Evolutionary conservation across 2,113 vertebrate genomes (phyloP).

Genomic region (Peucedramus taeniatus): DNA sequence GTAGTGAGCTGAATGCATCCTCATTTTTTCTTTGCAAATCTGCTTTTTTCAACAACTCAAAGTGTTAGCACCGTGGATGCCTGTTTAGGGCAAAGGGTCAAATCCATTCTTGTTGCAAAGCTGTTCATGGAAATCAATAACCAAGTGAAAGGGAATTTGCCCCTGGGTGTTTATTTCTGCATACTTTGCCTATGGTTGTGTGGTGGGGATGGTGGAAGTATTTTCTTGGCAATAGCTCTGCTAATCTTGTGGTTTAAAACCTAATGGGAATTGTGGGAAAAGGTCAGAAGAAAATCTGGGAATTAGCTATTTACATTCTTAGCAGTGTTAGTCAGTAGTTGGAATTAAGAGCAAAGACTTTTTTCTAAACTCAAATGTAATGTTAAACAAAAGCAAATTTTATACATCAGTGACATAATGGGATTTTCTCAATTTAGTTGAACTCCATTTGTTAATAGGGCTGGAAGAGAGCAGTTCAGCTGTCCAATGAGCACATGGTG

Average conservation of each 20-base stretch:
- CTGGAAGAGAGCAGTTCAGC: neutral
- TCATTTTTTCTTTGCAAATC: neutral
- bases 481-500: neutral
- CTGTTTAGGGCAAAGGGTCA: neutral
- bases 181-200: neutral
- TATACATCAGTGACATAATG: neutral
- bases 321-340: neutral
- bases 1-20: neutral
- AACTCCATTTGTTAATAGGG: neutral
- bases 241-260: neutral
- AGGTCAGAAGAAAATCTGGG: neutral
- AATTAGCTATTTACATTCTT: neutral
- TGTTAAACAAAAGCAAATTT: neutral
- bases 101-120: neutral
- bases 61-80: neutral
- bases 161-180: neutral
- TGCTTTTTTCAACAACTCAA: neutral
- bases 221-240: neutral
- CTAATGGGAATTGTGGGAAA: neutral
- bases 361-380: neutral
- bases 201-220: neutral
- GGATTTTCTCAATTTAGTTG: neutral
- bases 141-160: neutral
- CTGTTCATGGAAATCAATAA: neutral
- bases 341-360: neutral